These are phyloP conservation scores for Meteorus cinctellus DNA, from an alignment of 2,888 invertebrate genomes.

Conservation along the genomic window DNA sequence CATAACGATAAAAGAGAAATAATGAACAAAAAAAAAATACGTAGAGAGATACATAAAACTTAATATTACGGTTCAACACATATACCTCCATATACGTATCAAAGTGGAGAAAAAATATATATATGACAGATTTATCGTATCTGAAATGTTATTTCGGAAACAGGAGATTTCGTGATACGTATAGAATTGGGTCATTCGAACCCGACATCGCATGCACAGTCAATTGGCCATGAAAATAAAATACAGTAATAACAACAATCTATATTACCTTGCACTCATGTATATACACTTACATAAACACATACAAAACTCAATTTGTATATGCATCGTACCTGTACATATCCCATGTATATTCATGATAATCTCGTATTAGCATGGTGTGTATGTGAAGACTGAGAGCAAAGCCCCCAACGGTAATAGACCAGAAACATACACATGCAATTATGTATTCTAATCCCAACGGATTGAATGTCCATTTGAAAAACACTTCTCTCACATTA, in stretches of 20 bases:
- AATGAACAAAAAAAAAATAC: background rate
- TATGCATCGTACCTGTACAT: background rate
- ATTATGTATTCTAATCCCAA: background rate
- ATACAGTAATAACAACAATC: conserved; percentile 29
- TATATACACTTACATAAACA: background rate
- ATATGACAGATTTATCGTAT: conserved; percentile 21
- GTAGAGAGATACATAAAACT: no score
- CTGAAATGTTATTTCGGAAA: conserved; percentile 33
- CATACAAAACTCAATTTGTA: background rate
- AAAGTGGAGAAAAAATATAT: background rate
- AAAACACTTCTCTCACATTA: background rate
- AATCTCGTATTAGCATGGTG: background rate
- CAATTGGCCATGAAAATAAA: conserved; percentile 39
- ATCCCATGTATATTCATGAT: background rate
- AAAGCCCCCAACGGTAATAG: background rate
- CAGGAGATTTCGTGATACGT: conserved; percentile 31
- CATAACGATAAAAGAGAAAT: background rate
- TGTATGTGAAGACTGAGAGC: background rate
- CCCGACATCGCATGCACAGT: conserved; percentile 36
- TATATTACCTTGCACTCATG: background rate
- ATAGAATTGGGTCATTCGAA: conserved; percentile 37
- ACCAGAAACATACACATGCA: conserved; percentile 1
- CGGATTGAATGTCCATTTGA: background rate
- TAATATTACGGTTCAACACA: no score
- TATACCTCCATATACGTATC: background rate